A percentile compares a stretch with the other conserved stretches of the same genome.
Conservation (phyloP, 2,113 vertebrate species). For the Ochotona curzoniae region DNA sequence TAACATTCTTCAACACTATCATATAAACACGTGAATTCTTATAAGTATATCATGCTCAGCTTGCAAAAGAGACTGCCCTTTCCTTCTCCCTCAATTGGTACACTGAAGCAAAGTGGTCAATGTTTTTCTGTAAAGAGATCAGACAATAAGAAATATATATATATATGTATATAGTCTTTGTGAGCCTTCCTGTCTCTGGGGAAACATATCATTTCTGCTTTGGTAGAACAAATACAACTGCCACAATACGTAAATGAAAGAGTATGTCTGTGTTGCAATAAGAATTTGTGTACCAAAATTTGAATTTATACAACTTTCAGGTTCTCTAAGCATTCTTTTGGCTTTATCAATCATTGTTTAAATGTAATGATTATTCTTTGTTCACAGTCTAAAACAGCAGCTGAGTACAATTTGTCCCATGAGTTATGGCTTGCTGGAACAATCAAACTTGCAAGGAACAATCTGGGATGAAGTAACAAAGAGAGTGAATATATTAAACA, state of each 20-base stretch:
- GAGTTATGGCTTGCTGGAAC: neutral
- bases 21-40: neutral
- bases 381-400: neutral
- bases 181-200: neutral
- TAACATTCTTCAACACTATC: neutral
- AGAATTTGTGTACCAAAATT: conserved; percentile 16
- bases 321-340: neutral
- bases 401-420: neutral
- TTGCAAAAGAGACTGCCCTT: neutral
- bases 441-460: neutral
- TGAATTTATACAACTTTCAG: neutral
- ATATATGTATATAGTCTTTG: neutral
- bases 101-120: accelerated
- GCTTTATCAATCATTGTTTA: neutral
- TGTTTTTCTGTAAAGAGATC: neutral
- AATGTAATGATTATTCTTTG: neutral
- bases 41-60: neutral
- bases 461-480: neutral
- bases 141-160: neutral
- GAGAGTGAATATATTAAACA: neutral
- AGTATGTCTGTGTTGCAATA: neutral
- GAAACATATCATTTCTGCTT: neutral
- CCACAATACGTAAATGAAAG: neutral
- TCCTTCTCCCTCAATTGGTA: neutral
- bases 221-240: neutral